phyloP scores from a whole-genome alignment of 2,113 vertebrate genomes.

The Apaloderma vittatum region DNA sequence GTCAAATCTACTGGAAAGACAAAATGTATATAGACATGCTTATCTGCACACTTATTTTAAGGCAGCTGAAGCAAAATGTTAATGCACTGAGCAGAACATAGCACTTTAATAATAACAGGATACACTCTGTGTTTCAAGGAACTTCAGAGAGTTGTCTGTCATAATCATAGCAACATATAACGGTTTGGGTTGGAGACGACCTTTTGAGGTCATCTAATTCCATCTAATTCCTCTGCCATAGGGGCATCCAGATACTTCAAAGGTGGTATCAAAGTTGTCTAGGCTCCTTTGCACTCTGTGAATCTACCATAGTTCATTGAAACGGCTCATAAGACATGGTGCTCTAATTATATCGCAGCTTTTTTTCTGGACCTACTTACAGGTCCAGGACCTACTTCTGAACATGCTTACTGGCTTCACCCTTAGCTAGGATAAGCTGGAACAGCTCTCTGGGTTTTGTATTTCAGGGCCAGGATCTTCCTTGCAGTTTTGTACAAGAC shows the following conservation, averaged over 20 bases:
- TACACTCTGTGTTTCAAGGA: not conserved
- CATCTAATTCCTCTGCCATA: no score
- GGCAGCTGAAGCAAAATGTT: not conserved
- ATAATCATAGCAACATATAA: not conserved
- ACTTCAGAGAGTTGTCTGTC: not conserved
- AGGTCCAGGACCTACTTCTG: not conserved
- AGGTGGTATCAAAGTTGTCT: not conserved
- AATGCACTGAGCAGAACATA: not conserved
- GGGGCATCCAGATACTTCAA: not conserved
- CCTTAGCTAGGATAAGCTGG: not conserved
- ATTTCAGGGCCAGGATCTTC: not conserved
- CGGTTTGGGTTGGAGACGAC: no score
- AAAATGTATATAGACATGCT: not conserved
- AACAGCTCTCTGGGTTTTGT: not conserved
- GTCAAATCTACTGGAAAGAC: constrained; percentile 16
- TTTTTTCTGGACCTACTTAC: not conserved
- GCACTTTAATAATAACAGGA: not conserved
- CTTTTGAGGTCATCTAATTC: no score
- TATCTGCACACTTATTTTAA: not conserved
- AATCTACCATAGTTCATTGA: not conserved
- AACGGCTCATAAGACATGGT: not conserved
- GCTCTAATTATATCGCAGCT: not conserved
- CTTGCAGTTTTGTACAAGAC: not conserved
- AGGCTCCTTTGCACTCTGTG: not conserved
- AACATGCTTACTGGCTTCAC: not conserved